Percentiles rank a stretch among this genome's conserved stretches.
Conservation (phyloP, 2,888 invertebrate genomes). For the Ichneumon xanthorius region DNA sequence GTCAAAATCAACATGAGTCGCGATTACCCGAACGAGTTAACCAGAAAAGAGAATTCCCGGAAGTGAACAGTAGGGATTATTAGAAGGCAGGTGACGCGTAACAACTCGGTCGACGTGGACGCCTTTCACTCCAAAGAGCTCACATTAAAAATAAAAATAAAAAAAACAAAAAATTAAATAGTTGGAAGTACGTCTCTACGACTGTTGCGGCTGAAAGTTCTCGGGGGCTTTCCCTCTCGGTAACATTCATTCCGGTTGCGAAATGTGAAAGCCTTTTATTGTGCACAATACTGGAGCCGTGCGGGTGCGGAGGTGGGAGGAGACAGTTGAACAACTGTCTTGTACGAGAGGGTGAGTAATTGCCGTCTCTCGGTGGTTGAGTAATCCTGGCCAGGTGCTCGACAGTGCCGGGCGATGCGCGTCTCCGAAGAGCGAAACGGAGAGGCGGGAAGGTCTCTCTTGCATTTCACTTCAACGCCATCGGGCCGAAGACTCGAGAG, state of each 20-base stretch:
- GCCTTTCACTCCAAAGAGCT: neutral
- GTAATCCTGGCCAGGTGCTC: constrained; percentile 20
- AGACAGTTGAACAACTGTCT: constrained; percentile 45
- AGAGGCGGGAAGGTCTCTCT: constrained; percentile 17
- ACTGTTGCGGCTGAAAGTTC: constrained; percentile 12
- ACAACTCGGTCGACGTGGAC: neutral
- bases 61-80: neutral
- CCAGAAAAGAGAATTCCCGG: neutral
- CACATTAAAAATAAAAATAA: neutral
- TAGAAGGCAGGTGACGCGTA: neutral
- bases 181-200: neutral
- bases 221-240: constrained; percentile 6
- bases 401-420: neutral
- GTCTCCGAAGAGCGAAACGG: neutral
- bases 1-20: too few species aligned
- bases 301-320: neutral
- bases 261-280: constrained; percentile 22
- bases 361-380: constrained; percentile 23
- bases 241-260: neutral
- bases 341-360: constrained; percentile 42
- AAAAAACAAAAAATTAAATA: constrained; percentile 5
- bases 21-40: neutral
- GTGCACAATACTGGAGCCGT: neutral
- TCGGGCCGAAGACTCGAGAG: constrained; percentile 1
- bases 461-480: constrained; percentile 10